Conservation (phyloP, 1,140 invertebrate species). For the Apis laboriosa region DNA sequence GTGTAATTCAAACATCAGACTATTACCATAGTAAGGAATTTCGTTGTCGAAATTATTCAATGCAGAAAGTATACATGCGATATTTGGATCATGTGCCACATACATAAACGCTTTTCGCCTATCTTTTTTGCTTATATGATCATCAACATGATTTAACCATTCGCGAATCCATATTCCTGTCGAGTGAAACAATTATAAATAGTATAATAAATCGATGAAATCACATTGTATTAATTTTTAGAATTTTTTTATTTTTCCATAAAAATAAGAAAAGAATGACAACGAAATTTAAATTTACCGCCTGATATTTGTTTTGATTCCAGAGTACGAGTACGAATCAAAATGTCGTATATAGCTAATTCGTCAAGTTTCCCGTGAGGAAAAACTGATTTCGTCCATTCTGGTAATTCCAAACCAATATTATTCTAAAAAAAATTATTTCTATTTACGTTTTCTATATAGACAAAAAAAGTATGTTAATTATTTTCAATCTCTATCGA, state of each 20-base stretch:
- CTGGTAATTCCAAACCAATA: constrained; percentile 29
- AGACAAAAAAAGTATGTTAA: no score
- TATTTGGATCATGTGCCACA: constrained; percentile 23
- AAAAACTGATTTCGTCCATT: constrained; percentile 30
- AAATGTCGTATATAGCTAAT: constrained; percentile 4
- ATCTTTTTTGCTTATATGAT: not conserved
- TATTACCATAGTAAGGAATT: constrained; percentile 17
- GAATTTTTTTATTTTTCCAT: no score
- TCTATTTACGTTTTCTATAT: no score
- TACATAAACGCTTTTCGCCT: constrained; percentile 33
- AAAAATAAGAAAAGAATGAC: not conserved
- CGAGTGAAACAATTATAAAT: not conserved
- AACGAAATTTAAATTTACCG: not conserved
- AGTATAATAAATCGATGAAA: not conserved
- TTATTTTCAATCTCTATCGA: no score
- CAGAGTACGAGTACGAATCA: constrained; percentile 4
- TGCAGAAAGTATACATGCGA: constrained; percentile 7
- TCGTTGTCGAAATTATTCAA: constrained; percentile 24
- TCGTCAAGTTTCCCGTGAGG: constrained; percentile 9
- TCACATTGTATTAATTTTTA: not conserved
- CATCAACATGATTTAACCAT: constrained; percentile 4
- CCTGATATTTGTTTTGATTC: constrained; percentile 20
- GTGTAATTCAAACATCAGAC: constrained; percentile 31
- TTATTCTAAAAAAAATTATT: constrained; percentile 8
- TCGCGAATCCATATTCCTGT: constrained; percentile 30